Evolutionary conservation across 2,113 vertebrate genomes (phyloP).

Genomic region (Dipodomys stephensi): DNA sequence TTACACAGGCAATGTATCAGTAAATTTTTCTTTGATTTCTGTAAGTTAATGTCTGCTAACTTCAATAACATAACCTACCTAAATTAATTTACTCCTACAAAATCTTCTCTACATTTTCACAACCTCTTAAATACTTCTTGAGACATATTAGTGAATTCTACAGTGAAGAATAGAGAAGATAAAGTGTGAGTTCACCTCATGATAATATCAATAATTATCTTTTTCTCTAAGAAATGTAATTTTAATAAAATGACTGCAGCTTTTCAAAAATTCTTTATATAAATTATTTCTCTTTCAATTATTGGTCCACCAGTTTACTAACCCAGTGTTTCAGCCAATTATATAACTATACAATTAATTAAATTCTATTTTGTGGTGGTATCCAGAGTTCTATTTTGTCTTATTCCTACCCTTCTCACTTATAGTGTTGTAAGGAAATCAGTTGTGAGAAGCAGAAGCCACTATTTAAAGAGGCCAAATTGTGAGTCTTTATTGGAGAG

Average conservation of each 20-base stretch:
- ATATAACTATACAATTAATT: background rate
- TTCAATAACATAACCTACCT: background rate
- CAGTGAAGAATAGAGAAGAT: background rate
- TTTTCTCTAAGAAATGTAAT: background rate
- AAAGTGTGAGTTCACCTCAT: background rate
- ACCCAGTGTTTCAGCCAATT: background rate
- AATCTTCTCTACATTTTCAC: background rate
- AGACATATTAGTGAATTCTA: background rate
- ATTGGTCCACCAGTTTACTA: background rate
- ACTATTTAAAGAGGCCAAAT: too few relatives aligned
- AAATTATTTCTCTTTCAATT: background rate
- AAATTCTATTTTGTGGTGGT: background rate
- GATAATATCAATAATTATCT: background rate
- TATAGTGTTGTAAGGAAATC: too few relatives aligned
- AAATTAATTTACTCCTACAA: background rate
- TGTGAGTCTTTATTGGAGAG: too few relatives aligned
- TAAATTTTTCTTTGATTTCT: background rate
- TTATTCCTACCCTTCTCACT: background rate
- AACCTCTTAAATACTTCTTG: background rate
- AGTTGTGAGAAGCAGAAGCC: too few relatives aligned
- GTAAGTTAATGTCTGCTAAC: background rate
- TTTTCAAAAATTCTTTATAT: constrained; percentile 9
- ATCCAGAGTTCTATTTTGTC: background rate
- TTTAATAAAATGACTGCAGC: constrained; percentile 5
- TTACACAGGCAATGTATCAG: background rate